Evolutionary conservation across 1,140 invertebrate species (phyloP), one percentile per base, ranked within the genome.

Genomic region (Dendrolimus punctatus): DNA sequence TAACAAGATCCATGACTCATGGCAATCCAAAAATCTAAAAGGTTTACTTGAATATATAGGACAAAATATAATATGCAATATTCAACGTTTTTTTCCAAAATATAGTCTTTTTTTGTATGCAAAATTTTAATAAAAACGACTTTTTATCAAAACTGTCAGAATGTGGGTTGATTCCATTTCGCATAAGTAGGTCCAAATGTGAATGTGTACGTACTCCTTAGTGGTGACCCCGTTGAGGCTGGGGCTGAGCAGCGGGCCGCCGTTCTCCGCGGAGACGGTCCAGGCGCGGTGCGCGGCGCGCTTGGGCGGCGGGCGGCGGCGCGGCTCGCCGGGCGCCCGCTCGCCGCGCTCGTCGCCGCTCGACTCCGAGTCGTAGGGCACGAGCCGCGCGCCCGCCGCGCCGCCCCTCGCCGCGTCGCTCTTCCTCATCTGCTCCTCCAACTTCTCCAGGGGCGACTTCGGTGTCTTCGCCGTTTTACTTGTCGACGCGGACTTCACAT

Each of bases 221-320:
- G 75, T 86, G 37, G 80, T 85, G 38, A 77, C 82, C 5, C 85
- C 85, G 53, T 87, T 85, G 4, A 87, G 61, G 49, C 83, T 87
- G 6, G 84, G 84, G 57, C 84, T 87, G 43, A 86, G 62, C 9
- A 84, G 65, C 4, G 81, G 76, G 5, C 71, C 81, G 57, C 67
- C 75, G 7, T 78, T 77, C 63, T 84, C 77, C 10, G 62, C 84
- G 6, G 87, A 88, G 0, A 89, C 88, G 37, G 86, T 87, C 88
- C 88, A 89, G 5, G 86, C 77, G 7, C 84, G 78, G 9, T 81
- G 77, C 53, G 84, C 84, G 6, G 83, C 75, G 59, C 87, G 87
- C 0, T 88, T 88, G 8, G 80, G 44, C 40, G 51, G 53, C 1
- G 40, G 9, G 66, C 64, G 40, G 53, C 60, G 73, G 6, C 40